Conservation (phyloP, 2,888 invertebrate species). For the Trichopria drosophilae region DNA sequence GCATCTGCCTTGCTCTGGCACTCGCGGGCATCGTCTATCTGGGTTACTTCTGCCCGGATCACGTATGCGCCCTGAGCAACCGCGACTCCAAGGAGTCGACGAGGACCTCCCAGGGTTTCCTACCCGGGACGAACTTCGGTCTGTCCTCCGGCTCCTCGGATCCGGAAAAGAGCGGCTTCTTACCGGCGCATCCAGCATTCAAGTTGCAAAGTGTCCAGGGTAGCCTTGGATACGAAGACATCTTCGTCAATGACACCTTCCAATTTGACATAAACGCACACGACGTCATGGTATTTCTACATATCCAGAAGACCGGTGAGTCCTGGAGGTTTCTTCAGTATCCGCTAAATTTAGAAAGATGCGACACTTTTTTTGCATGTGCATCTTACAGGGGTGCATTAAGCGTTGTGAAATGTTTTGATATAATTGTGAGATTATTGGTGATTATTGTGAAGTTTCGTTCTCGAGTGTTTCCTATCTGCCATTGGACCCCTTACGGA, state of each 20-base stretch:
- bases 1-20: slow-evolving; percentile 80
- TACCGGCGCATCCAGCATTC: slow-evolving; percentile 51
- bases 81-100: slow-evolving; percentile 60
- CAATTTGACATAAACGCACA: slow-evolving; percentile 88
- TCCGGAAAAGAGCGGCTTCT: slow-evolving; percentile 47
- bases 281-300: slow-evolving; percentile 97
- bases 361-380: too few relatives aligned
- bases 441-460: too few relatives aligned
- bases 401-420: background rate
- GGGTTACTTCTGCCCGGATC: slow-evolving; percentile 88
- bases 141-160: slow-evolving; percentile 46
- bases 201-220: slow-evolving; percentile 53
- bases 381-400: too few relatives aligned
- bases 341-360: too few relatives aligned
- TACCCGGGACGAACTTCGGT: slow-evolving; percentile 39
- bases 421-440: background rate
- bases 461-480: too few relatives aligned
- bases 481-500: too few relatives aligned
- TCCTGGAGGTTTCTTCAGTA: too few relatives aligned
- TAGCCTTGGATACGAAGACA: slow-evolving; percentile 81
- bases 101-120: slow-evolving; percentile 46
- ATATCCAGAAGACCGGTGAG: slow-evolving; percentile 94
- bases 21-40: slow-evolving; percentile 86
- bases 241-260: slow-evolving; percentile 79
- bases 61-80: slow-evolving; percentile 76